phyloP scores from a whole-genome alignment of 2,888 invertebrate species.

The Spodoptera picta region DNA sequence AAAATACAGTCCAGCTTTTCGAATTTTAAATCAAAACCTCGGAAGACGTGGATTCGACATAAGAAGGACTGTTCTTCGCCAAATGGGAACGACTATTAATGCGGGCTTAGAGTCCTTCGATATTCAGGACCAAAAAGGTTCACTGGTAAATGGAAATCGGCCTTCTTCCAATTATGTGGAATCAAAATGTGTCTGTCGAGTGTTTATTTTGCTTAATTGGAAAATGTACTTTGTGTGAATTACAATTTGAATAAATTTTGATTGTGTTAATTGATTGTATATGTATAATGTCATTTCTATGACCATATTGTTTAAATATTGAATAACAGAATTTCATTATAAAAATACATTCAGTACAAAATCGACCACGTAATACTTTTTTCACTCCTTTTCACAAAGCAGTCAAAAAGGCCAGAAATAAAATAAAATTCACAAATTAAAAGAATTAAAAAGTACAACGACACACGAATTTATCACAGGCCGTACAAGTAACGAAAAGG shows the following conservation, averaged over 20 bases:
- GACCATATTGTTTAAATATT: no score
- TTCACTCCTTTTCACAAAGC: no score
- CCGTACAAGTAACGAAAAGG: constrained; percentile 10
- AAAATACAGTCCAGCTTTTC: no score
- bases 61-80: background rate
- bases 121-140: constrained; percentile 4
- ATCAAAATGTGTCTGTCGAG: background rate
- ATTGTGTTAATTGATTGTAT: background rate
- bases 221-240: background rate
- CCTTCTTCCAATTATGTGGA: background rate
- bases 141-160: background rate
- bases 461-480: constrained; percentile 12
- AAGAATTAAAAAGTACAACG: constrained; percentile 1
- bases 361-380: no score
- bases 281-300: no score
- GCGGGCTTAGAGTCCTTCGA: constrained; percentile 1
- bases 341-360: no score
- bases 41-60: background rate
- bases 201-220: no score
- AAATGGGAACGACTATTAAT: constrained; percentile 4
- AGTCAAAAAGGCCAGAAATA: background rate
- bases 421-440: background rate
- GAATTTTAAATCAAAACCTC: background rate
- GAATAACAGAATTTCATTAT: no score
- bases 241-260: background rate